Conservation (phyloP, 53 echinoderm and acorn worm genomes). For the Echinarachnius parma region DNA sequence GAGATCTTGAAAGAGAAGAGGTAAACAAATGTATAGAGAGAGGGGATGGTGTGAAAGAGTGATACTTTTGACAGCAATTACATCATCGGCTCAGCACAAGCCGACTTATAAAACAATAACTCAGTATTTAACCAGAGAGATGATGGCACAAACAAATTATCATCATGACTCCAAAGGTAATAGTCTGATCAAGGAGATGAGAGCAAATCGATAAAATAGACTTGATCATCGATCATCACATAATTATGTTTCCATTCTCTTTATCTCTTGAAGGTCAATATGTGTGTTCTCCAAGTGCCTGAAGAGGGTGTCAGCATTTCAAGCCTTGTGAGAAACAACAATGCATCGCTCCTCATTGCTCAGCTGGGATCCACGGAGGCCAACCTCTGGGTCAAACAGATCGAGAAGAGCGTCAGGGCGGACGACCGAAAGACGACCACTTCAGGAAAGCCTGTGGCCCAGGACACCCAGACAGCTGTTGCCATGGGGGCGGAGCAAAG, state of each 20-base stretch:
- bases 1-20: too few relatives aligned
- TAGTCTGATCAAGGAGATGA: too few relatives aligned
- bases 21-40: too few relatives aligned
- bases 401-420: constrained; percentile 17
- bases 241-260: too few relatives aligned
- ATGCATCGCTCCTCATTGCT: constrained; percentile 44
- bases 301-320: constrained; percentile 36
- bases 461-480: constrained; percentile 14
- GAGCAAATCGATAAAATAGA: too few relatives aligned
- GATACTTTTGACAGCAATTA: too few relatives aligned
- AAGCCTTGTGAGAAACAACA: constrained; percentile 25
- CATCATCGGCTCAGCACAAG: too few relatives aligned
- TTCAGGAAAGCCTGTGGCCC: neutral
- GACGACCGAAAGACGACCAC: neutral
- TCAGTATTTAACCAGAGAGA: constrained; percentile 8
- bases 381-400: constrained; percentile 43
- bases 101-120: constrained; percentile 44
- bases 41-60: too few relatives aligned
- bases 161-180: constrained; percentile 27
- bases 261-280: constrained; percentile 53
- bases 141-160: constrained; percentile 14
- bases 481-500: constrained; percentile 14
- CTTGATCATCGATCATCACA: too few relatives aligned
- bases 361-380: constrained; percentile 42
- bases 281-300: constrained; percentile 65